A percentile compares a stretch with the other conserved stretches of the same genome.
Evolutionary conservation across 2,797 vertebrate species (phyloP).

Genomic region (Gymnoscopelus microlampas): DNA sequence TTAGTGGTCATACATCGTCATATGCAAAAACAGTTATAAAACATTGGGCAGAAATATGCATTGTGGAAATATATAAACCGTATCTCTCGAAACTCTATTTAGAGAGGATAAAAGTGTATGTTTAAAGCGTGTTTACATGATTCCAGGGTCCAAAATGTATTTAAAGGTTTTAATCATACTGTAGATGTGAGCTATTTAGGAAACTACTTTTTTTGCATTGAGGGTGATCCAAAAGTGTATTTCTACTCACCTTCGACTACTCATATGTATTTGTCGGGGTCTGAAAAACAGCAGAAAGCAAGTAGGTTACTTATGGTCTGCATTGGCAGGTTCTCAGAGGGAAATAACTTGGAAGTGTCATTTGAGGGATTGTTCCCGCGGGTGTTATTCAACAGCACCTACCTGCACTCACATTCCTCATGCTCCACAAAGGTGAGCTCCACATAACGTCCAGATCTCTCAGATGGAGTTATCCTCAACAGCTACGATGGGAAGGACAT

Average conservation of each 20-base stretch:
- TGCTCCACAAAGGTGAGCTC: slow-evolving; percentile 87
- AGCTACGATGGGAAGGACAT: slow-evolving; percentile 65
- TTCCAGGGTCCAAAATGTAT: too few species aligned
- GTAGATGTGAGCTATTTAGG: too few species aligned
- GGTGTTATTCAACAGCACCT: slow-evolving; percentile 17
- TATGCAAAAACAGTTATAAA: too few species aligned
- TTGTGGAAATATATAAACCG: too few species aligned
- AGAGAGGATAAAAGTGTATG: too few species aligned
- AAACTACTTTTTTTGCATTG: too few species aligned
- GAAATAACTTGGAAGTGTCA: neutral
- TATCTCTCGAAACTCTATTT: too few species aligned
- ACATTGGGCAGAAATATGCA: too few species aligned
- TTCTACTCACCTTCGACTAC: slow-evolving; percentile 61
- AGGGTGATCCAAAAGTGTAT: slow-evolving; percentile 2
- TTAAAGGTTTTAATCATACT: too few species aligned
- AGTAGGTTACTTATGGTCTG: neutral
- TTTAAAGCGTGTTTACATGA: too few species aligned
- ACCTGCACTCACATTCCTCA: slow-evolving; percentile 88
- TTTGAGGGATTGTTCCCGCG: too few species aligned
- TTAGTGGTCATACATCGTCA: too few species aligned
- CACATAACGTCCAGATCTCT: slow-evolving; percentile 62
- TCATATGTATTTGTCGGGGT: slow-evolving; percentile 28
- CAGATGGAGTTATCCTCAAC: slow-evolving; percentile 76
- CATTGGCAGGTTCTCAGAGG: neutral
- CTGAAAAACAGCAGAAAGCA: slow-evolving; percentile 45